Conservation (phyloP, 2,888 invertebrate species). For the Anthrax anthrax region DNA sequence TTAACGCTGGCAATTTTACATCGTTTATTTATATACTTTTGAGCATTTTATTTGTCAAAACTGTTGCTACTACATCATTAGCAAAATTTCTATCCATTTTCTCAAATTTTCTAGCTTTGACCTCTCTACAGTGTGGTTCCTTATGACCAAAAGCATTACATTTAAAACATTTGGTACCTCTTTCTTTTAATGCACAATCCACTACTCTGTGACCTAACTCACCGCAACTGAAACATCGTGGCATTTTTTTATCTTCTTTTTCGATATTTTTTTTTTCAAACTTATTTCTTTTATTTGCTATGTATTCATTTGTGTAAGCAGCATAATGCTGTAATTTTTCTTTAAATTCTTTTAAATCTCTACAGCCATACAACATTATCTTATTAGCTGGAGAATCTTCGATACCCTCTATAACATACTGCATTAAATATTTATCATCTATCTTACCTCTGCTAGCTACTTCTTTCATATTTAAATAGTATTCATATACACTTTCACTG, state of each 20-base stretch:
- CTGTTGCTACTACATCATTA: no score
- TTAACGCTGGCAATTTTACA: not conserved
- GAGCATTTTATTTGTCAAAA: not conserved
- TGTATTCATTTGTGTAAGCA: not conserved
- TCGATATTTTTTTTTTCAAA: not conserved
- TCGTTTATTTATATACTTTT: not conserved
- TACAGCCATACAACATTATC: slow-evolving; percentile 1
- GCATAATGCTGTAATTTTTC: not conserved
- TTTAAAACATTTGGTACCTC: not conserved
- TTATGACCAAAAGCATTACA: not conserved
- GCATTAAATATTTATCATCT: not conserved
- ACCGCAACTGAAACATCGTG: not conserved
- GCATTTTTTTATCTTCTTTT: not conserved
- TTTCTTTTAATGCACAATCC: not conserved
- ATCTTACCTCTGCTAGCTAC: not conserved
- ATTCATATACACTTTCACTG: not conserved
- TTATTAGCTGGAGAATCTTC: slow-evolving; percentile 1
- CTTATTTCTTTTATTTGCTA: not conserved
- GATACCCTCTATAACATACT: slow-evolving; percentile 1
- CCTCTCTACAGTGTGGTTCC: not conserved
- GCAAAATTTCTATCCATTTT: no score
- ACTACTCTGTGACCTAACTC: not conserved
- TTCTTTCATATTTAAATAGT: not conserved
- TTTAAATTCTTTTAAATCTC: not conserved
- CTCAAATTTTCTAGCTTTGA: no score